These are phyloP conservation scores for Panthera uncia DNA, from an alignment of 2,113 vertebrate genomes.

Conservation along the genomic window DNA sequence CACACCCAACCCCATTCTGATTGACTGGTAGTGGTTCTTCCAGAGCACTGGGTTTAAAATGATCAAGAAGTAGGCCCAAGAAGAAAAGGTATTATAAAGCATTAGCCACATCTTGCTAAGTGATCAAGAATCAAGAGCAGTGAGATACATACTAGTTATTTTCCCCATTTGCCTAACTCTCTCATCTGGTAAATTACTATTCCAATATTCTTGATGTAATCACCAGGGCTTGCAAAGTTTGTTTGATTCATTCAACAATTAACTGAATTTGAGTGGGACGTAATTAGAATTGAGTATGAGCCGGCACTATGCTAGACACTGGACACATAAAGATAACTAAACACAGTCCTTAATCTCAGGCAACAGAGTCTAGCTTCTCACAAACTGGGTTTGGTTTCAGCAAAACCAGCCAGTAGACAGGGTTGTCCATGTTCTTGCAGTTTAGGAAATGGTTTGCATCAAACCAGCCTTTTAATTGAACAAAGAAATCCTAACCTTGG, in stretches of 20 bases:
- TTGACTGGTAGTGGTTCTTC: neutral
- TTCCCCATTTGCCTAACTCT: neutral
- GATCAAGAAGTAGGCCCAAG: neutral
- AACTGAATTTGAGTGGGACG: neutral
- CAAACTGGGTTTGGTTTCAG: neutral
- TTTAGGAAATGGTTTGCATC: neutral
- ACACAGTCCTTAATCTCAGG: neutral
- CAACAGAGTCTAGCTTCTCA: neutral
- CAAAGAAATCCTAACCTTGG: neutral
- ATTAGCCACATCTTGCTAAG: neutral
- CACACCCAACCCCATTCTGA: neutral
- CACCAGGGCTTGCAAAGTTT: constrained; percentile 6
- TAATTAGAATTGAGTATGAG: constrained; percentile 14
- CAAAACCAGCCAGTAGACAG: neutral
- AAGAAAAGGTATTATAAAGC: neutral
- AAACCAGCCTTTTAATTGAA: constrained; percentile 11
- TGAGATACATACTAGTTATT: neutral
- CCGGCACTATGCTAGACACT: neutral
- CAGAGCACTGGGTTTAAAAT: neutral
- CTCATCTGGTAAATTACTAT: constrained; percentile 23
- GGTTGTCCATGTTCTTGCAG: neutral
- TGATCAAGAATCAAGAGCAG: neutral
- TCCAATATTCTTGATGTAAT: neutral
- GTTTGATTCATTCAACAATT: neutral
- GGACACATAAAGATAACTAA: neutral